phyloP scores from a whole-genome alignment of 2,797 vertebrate genomes.

The Heliangelus exortis region DNA sequence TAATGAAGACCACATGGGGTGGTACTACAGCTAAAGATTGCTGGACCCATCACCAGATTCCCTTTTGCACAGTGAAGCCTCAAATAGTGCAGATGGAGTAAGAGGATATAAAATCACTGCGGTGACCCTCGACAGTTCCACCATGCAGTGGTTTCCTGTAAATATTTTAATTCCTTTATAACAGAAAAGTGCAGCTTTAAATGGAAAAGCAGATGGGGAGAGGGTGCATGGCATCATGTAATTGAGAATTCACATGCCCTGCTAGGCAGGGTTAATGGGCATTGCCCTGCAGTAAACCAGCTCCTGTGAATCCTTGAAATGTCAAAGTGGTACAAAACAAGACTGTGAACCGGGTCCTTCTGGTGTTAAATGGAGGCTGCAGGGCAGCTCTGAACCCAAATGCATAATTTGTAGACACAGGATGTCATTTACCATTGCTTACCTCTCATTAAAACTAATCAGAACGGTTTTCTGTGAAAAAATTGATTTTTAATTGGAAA shows the following conservation, averaged over 20 bases:
- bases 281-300: constrained; percentile 18
- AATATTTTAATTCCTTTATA: neutral
- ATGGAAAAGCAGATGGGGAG: neutral
- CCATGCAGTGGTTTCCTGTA: neutral
- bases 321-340: neutral
- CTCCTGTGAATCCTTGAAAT: constrained; percentile 43
- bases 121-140: neutral
- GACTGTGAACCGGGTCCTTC: neutral
- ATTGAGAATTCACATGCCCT: constrained; percentile 23
- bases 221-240: neutral
- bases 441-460: constrained; percentile 45
- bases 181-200: neutral
- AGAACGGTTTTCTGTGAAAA: constrained; percentile 13
- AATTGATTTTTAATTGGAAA: constrained; percentile 49
- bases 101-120: neutral
- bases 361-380: constrained; percentile 24
- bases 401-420: neutral
- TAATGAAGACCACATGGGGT: constrained; percentile 18
- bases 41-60: neutral
- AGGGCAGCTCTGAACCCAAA: constrained; percentile 49
- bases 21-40: neutral
- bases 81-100: neutral
- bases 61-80: neutral
- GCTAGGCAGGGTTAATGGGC: constrained; percentile 55
- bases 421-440: constrained; percentile 30